Base-by-base conservation (phyloP, 2,888 invertebrate genomes). In the Drosophila mercatorum region DNA sequence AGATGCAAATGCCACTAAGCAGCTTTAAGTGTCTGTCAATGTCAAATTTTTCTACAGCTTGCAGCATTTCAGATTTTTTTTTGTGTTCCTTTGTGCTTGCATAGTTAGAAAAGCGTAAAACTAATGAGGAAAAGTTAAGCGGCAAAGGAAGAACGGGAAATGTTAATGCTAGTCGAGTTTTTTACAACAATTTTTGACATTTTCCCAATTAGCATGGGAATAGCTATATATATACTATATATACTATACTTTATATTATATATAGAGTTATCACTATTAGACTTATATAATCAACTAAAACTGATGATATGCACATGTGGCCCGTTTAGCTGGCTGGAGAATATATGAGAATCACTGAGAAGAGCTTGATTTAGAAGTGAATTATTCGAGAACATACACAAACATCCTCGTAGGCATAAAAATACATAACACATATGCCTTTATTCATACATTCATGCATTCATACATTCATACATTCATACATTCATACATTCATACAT, bases 21-120 rank as follows among this genome's bases (percentile, higher is more conserved):
- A 81, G 87, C 87, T 86, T 87, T 85, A 87, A 83, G 69, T 86
- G 87, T 84, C 87, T 81, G 85, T 86, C 87, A 86, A 81, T 85
- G 87, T 83, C 87, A 85, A 73, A 80, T 81, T 83, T 83, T 77
- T 69, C 62, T 59, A 68, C 64, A 78, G 85, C 83, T 86, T 86
- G 83, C 87, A 85, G 61, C 68, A 73, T 56, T 85, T 81, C 82
- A 34, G 17, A n/a, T 8, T 5, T n/a, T 2, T 8, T 3, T 41
- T 8, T 70, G 73, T 58, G n/a, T 22, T 10, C 11, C 7, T 81
- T 72, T 79, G 57, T 69, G 66, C 71, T 52, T 64, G 64, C 57
- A 47, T 73, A 68, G 65, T 77, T 49, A 34, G 75, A 78, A 79
- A 84, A 85, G 78, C 69, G 61, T 73, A 75, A 73, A 82, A 72